Evolutionary conservation across 30 jellyfish, hydroid and myxozoan species (phyloP).

Genomic region (Pseudorhiza aurosa): DNA sequence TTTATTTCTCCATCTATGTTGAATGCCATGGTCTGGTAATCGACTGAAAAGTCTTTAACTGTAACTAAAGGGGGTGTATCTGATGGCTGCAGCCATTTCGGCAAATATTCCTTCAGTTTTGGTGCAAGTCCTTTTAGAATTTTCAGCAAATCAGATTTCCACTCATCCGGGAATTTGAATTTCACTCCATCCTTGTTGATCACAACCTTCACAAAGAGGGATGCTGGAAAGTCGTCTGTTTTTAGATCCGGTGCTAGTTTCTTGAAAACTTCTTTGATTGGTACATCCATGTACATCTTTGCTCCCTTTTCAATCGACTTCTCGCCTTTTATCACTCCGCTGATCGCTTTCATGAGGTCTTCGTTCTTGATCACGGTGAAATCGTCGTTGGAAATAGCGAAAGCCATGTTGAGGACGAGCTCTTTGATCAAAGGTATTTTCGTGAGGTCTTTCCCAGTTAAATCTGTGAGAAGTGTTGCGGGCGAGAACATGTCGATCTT

Average conservation of each 20-base stretch:
- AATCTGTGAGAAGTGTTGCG: conserved; percentile 18
- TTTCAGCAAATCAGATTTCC: conserved; percentile 65
- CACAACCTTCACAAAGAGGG: conserved; percentile 44
- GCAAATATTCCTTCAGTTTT: conserved; percentile 59
- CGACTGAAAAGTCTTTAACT: conserved; percentile 58
- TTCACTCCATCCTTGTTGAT: conserved; percentile 48
- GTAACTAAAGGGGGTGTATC: conserved; percentile 68
- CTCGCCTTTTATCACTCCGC: conserved; percentile 33
- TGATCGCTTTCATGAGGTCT: conserved; percentile 34
- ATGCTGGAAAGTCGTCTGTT: conserved; percentile 53
- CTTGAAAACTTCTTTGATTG: conserved; percentile 64
- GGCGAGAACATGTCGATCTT: conserved; percentile 55
- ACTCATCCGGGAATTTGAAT: conserved; percentile 73
- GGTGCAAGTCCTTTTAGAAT: conserved; percentile 74
- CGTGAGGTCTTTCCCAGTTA: conserved; percentile 71
- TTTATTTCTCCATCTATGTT: conserved; percentile 21
- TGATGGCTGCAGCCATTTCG: conserved; percentile 57
- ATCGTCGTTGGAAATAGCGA: conserved; percentile 59
- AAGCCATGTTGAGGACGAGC: conserved; percentile 45
- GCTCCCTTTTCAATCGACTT: conserved; percentile 62
- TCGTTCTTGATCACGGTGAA: conserved; percentile 49
- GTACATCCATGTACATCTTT: conserved; percentile 51
- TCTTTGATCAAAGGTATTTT: conserved; percentile 71
- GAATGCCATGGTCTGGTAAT: conserved; percentile 61
- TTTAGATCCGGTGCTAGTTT: conserved; percentile 51